Conservation (phyloP, 2,113 vertebrate genomes). For the Turnix velox region DNA sequence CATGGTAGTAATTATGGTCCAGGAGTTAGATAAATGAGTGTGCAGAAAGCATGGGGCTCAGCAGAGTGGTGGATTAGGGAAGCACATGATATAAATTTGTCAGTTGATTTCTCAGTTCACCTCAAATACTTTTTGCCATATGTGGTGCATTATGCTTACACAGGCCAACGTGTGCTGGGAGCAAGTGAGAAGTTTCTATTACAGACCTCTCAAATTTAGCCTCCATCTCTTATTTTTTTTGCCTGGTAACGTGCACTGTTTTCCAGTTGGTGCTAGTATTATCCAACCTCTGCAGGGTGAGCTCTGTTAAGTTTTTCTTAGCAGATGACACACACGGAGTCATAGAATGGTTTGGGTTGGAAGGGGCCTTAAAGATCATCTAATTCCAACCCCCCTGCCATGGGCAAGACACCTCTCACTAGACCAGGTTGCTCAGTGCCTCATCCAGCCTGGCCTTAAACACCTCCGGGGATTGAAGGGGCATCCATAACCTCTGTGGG, state of each 20-base stretch:
- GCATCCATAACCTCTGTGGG: too few relatives aligned
- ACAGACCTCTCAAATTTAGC: not conserved
- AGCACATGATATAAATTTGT: not conserved
- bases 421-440: too few relatives aligned
- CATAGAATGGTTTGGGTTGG: too few relatives aligned
- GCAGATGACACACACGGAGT: rapidly evolving
- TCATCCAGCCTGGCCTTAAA: too few relatives aligned
- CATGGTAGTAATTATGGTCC: not conserved
- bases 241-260: not conserved
- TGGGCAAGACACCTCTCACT: too few relatives aligned
- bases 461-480: too few relatives aligned
- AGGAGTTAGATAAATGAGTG: not conserved
- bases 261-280: not conserved
- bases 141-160: not conserved
- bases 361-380: too few relatives aligned
- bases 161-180: not conserved
- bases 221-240: not conserved
- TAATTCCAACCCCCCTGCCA: too few relatives aligned
- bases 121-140: not conserved
- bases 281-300: not conserved
- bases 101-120: not conserved
- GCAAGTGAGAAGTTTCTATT: not conserved
- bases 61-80: not conserved
- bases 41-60: not conserved
- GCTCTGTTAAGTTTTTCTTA: not conserved